Evolutionary conservation across 2,888 invertebrate genomes (phyloP).

Genomic region (Zhengitettix transpicula): DNA sequence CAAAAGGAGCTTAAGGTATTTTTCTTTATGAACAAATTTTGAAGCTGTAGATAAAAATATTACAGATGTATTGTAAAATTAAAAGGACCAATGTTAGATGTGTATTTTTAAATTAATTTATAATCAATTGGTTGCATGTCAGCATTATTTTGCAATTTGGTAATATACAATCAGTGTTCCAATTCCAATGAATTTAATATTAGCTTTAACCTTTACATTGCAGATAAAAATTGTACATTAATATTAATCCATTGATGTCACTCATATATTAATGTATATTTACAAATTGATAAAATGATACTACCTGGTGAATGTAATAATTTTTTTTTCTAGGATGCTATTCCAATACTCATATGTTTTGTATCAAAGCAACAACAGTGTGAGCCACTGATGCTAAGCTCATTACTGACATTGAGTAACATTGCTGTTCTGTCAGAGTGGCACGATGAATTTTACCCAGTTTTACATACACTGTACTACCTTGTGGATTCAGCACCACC

Average conservation of each 20-base stretch:
- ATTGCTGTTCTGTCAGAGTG: slow-evolving; percentile 29
- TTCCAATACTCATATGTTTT: slow-evolving; percentile 29
- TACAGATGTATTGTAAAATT: too few species aligned
- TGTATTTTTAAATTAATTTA: too few species aligned
- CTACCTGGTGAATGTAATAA: not conserved
- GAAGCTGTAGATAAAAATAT: too few species aligned
- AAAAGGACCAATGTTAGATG: too few species aligned
- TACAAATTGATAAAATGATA: not conserved
- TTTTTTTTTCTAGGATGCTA: slow-evolving; percentile 24
- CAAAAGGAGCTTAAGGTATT: slow-evolving; percentile 31
- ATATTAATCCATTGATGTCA: too few species aligned
- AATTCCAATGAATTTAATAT: too few species aligned
- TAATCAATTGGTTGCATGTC: too few species aligned
- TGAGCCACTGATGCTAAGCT: slow-evolving; percentile 27
- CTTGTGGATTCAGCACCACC: slow-evolving; percentile 26
- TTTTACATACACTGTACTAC: slow-evolving; percentile 28
- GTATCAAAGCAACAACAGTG: slow-evolving; percentile 22
- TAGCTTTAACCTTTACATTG: too few species aligned
- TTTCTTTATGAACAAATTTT: not conserved
- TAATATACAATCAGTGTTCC: too few species aligned
- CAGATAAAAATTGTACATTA: too few species aligned
- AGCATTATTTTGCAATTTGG: too few species aligned
- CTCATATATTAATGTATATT: not conserved
- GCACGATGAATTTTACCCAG: slow-evolving; percentile 31
- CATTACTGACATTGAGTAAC: slow-evolving; percentile 35